phyloP scores from a whole-genome alignment of 2,113 vertebrate species.

The Crotophaga sulcirostris region DNA sequence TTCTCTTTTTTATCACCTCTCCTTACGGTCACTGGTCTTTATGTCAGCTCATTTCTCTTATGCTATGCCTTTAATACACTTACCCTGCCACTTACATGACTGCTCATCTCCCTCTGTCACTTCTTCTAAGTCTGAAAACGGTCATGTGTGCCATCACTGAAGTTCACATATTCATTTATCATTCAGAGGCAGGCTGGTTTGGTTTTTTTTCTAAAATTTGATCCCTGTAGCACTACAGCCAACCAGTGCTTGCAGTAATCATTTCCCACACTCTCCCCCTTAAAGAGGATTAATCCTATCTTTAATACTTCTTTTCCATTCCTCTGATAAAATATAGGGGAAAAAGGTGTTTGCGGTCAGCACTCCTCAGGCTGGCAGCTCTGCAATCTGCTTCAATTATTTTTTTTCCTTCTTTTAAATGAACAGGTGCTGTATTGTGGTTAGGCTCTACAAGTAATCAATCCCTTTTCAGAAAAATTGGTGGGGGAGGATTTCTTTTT shows the following conservation, averaged over 20 bases:
- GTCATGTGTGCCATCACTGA: constrained; percentile 27
- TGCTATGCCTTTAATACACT: constrained; percentile 60
- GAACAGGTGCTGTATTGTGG: not conserved
- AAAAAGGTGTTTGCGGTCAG: constrained; percentile 28
- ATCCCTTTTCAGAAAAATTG: not conserved
- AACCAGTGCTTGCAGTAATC: not conserved
- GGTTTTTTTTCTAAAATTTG: constrained; percentile 25
- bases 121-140: constrained; percentile 56
- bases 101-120: constrained; percentile 62
- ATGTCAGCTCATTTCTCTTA: constrained; percentile 52
- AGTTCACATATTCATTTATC: constrained; percentile 64
- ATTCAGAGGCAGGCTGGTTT: constrained; percentile 42
- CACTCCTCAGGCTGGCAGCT: not conserved
- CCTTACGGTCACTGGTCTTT: constrained; percentile 65
- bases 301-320: constrained; percentile 35
- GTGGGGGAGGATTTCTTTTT: not conserved
- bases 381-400: not conserved
- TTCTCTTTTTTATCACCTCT: constrained; percentile 36
- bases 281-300: constrained; percentile 60
- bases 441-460: not conserved
- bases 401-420: not conserved
- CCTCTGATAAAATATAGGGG: not conserved
- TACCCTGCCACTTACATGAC: constrained; percentile 52
- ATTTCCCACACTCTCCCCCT: not conserved
- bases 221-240: constrained; percentile 3